phyloP scores from a whole-genome alignment of 2,113 vertebrate species.

The Nesogale talazaci region DNA sequence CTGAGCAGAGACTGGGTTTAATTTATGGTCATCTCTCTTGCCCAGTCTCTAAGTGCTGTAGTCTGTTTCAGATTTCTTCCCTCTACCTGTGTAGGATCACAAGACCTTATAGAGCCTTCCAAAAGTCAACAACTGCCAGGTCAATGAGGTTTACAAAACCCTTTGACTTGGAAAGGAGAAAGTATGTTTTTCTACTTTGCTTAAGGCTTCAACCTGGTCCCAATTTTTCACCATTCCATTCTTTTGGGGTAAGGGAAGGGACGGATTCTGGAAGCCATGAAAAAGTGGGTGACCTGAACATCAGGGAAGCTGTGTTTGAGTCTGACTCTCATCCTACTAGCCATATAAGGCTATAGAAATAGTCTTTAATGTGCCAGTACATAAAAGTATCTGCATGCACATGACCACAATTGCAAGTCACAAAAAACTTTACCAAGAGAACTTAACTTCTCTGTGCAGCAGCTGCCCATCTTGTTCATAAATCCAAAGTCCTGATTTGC shows the following conservation, averaged over 20 bases:
- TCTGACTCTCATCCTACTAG: background rate
- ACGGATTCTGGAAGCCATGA: background rate
- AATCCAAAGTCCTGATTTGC: background rate
- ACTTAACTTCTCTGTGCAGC: background rate
- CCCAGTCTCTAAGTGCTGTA: background rate
- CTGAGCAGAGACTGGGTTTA: constrained; percentile 58
- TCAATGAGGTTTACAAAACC: constrained; percentile 5
- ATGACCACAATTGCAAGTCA: background rate
- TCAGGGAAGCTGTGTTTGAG: background rate
- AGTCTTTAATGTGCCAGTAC: background rate
- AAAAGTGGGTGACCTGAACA: fast-evolving
- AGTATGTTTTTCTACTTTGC: background rate
- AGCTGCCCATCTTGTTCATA: background rate
- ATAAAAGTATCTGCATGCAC: background rate
- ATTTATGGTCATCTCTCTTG: constrained; percentile 56
- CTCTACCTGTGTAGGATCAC: background rate
- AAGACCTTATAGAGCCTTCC: background rate
- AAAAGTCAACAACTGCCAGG: constrained; percentile 35
- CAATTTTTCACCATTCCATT: background rate
- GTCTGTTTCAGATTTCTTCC: constrained; percentile 7
- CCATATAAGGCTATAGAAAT: constrained; percentile 19
- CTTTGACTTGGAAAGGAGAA: background rate
- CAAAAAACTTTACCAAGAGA: background rate
- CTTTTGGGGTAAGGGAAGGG: background rate
- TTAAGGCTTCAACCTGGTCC: background rate